Evolutionary conservation across 2,888 invertebrate genomes (phyloP), one percentile per base, ranked within the genome.

Genomic region (Trichogramma evanescens): DNA sequence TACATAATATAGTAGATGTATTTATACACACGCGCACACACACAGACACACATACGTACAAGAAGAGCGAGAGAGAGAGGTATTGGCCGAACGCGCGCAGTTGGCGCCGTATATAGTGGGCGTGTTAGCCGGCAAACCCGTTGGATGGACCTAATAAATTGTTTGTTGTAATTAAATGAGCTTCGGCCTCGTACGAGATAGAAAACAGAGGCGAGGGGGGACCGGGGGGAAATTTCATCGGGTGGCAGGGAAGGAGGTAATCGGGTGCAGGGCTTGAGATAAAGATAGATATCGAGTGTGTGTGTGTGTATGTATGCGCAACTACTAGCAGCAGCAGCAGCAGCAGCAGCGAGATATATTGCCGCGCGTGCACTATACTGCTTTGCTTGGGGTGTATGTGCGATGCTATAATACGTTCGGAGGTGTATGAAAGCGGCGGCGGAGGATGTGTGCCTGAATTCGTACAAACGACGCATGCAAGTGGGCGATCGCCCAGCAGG

Each of bases 111-210:
- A 69, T 67, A 68, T 67, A 68, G 70, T 73, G 70, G 72, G 73
- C 73, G 66, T 66, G 63, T 63, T 43, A 52, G 9, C 49, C 26
- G 26, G 54, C 58, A 13, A 51, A 71, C 68, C 72, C 69, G 72
- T 72, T 68, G 72, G 72, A 75, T 74, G 73, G 73, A 74, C 72
- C 76, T 76, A 76, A 77, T 77, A 77, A 77, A 77, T 77, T 77
- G 76, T 77, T 77, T 77, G 76, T 75, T 74, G 76, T 76, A 77
- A 77, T 77, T 77, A 77, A 77, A 76, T 74, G 76, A 77, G 75
- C 74, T 74, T 60, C 57, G 64, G 61, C 49, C 52, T 43, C 38
- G 39, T 63, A 54, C 50, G 61, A 26, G 55, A 45, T 58, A 38
- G 49, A 50, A 48, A 54, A 58, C 48, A 58, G 48, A 45, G 54